A percentile compares a stretch with the other conserved stretches of the same genome.
Evolutionary conservation across 1,140 invertebrate genomes (phyloP).

Genomic region (Philopotamus ludificatus): DNA sequence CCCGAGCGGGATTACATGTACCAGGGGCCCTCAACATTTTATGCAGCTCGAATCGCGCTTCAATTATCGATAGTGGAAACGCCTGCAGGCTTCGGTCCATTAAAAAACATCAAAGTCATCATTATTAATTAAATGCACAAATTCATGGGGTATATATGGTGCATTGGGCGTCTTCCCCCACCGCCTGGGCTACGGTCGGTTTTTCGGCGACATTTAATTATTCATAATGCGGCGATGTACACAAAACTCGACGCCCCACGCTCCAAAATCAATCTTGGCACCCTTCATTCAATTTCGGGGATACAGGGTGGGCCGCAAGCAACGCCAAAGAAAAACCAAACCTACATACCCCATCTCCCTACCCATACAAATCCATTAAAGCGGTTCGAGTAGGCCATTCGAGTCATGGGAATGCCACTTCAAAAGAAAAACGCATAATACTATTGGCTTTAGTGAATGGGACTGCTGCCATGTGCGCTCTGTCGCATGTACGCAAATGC

Average conservation of each 20-base stretch:
- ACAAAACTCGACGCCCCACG: neutral
- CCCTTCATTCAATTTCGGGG: neutral
- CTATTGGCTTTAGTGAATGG: neutral
- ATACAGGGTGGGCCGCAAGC: neutral
- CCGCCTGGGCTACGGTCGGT: neutral
- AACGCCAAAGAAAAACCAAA: neutral
- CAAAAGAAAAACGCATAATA: constrained; percentile 2
- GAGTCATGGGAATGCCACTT: constrained; percentile 9
- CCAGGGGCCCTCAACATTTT: too few species aligned
- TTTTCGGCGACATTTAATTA: constrained; percentile 13
- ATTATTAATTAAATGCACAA: too few species aligned
- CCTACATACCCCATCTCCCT: too few species aligned
- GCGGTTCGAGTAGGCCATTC: constrained; percentile 26
- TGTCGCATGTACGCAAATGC: constrained; percentile 8
- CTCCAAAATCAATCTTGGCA: constrained; percentile 16
- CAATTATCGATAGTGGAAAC: too few species aligned
- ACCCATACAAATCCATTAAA: constrained; percentile 21
- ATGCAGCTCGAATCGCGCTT: too few species aligned
- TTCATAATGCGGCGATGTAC: neutral
- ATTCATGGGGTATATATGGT: too few species aligned
- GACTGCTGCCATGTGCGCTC: neutral
- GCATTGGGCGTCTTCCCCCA: neutral
- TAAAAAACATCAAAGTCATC: too few species aligned
- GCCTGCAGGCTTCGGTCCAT: too few species aligned
- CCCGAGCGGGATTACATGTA: too few species aligned